Conservation (phyloP, 2,113 vertebrate species). For the Bostrychus sinensis region DNA sequence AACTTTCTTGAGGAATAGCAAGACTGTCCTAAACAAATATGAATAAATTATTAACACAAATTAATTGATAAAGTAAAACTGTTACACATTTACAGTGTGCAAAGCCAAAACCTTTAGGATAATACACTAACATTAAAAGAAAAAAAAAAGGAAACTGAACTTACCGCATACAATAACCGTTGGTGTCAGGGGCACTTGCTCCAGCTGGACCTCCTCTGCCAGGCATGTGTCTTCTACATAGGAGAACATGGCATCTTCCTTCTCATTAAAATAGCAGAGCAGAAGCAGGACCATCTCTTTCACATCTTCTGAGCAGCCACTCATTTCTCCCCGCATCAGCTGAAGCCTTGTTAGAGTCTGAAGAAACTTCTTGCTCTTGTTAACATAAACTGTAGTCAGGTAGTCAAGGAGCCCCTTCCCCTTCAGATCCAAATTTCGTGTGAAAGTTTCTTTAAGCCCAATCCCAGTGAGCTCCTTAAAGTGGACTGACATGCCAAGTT, state of each 20-base stretch:
- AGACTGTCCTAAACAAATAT: too few relatives aligned
- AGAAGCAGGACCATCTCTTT: neutral
- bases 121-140: too few relatives aligned
- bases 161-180: too few relatives aligned
- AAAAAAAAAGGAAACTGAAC: too few relatives aligned
- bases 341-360: neutral
- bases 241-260: neutral
- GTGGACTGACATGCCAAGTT: too few relatives aligned
- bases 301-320: neutral
- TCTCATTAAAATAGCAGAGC: too few relatives aligned
- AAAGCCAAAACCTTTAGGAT: too few relatives aligned
- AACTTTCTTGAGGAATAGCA: too few relatives aligned
- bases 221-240: neutral
- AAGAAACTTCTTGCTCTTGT: neutral
- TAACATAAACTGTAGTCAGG: conserved; percentile 2
- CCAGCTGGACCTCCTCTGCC: neutral
- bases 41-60: too few relatives aligned
- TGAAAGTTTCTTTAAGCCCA: conserved; percentile 30
- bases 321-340: neutral
- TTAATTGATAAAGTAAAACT: too few relatives aligned
- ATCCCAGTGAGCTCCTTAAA: too few relatives aligned
- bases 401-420: conserved; percentile 35
- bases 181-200: neutral
- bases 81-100: too few relatives aligned
- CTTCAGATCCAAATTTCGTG: conserved; percentile 22